These are phyloP conservation scores for Nomada fucata DNA, from an alignment of 2,888 invertebrate genomes.

Conservation along the genomic window DNA sequence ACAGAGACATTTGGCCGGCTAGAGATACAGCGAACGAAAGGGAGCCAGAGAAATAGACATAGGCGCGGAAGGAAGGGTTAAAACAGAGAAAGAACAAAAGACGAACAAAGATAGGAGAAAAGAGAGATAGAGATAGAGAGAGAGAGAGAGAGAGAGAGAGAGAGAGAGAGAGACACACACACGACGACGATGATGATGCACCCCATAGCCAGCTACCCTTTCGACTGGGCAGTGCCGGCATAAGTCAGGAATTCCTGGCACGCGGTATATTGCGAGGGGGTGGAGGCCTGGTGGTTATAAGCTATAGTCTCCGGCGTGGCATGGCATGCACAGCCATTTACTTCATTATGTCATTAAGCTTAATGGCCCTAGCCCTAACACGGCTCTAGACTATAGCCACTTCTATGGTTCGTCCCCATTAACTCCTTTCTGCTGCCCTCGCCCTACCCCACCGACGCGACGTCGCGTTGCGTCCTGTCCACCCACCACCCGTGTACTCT, in stretches of 20 bases:
- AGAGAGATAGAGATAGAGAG: conserved; percentile 8
- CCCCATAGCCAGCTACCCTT: conserved; percentile 69
- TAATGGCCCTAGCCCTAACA: conserved; percentile 84
- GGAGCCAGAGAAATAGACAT: conserved; percentile 43
- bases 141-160: conserved; percentile 67
- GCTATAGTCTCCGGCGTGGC: conserved; percentile 81
- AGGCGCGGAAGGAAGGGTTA: background rate
- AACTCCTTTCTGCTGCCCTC: conserved; percentile 74
- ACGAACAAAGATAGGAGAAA: conserved; percentile 12
- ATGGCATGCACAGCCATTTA: conserved; percentile 84
- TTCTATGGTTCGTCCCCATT: conserved; percentile 82
- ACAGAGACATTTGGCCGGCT: conserved; percentile 21
- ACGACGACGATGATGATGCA: conserved; percentile 5
- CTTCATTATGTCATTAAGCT: conserved; percentile 85
- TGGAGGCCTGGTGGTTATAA: conserved; percentile 81
- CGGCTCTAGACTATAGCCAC: conserved; percentile 82
- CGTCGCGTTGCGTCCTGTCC: conserved; percentile 42
- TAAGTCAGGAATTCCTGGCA: conserved; percentile 84
- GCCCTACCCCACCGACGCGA: conserved; percentile 38
- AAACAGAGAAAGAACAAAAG: conserved; percentile 3
- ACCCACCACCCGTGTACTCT: conserved; percentile 58
- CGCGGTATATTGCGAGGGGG: conserved; percentile 82
- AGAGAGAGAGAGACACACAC: background rate
- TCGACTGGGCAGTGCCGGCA: conserved; percentile 78
- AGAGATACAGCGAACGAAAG: conserved; percentile 20